Percentiles rank a stretch among this genome's conserved stretches.
Evolutionary conservation across 2,113 vertebrate species (phyloP).

Genomic region (Python bivittatus): DNA sequence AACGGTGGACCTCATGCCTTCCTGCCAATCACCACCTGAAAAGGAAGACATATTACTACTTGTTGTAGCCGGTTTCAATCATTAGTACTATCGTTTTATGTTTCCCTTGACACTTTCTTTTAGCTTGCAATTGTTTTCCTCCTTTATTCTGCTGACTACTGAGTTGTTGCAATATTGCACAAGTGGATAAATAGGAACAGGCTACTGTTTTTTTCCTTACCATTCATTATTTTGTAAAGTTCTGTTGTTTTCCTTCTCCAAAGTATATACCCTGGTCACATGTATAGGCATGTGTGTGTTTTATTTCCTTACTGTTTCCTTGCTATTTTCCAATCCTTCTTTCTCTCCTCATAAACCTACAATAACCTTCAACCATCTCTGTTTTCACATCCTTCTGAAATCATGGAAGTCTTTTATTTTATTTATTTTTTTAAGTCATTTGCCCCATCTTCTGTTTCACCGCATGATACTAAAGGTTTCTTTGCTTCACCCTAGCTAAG

Average conservation of each 20-base stretch:
- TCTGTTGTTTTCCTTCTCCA: constrained; percentile 58
- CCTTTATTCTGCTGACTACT: constrained; percentile 50
- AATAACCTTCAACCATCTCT: background rate
- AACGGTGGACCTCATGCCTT: background rate
- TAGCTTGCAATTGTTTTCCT: constrained; percentile 42
- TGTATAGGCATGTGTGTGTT: constrained; percentile 25
- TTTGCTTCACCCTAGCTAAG: constrained; percentile 35
- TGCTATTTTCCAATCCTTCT: constrained; percentile 24
- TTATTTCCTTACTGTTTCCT: background rate
- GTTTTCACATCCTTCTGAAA: background rate
- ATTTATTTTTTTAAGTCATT: background rate
- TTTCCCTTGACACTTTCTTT: background rate
- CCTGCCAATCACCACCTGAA: background rate
- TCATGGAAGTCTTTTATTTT: background rate
- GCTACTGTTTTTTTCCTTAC: constrained; percentile 39
- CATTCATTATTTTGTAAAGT: constrained; percentile 65
- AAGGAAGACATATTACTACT: background rate
- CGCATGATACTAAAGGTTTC: background rate
- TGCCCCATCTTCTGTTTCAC: background rate
- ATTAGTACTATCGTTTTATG: background rate
- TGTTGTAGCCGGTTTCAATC: background rate
- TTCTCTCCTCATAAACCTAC: constrained; percentile 30
- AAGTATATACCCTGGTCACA: constrained; percentile 55
- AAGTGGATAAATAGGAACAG: constrained; percentile 50
- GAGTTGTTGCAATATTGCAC: constrained; percentile 47